Conservation (phyloP, 2,888 invertebrate species). For the Drosophila macrospina region DNA sequence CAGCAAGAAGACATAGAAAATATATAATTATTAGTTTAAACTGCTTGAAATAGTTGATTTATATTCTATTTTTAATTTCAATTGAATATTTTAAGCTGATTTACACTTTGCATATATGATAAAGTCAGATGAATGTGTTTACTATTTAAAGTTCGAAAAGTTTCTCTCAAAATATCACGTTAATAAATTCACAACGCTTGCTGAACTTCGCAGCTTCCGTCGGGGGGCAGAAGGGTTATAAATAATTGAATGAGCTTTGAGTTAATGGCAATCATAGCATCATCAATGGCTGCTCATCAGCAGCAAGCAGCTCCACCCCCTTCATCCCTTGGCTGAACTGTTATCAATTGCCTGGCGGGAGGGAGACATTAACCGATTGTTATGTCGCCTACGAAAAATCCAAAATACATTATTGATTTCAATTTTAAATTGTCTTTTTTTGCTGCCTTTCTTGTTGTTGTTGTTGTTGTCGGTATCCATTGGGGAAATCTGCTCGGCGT, state of each 20-base stretch:
- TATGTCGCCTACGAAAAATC: slow-evolving; percentile 34
- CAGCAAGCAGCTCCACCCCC: slow-evolving; percentile 18
- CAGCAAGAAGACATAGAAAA: no score
- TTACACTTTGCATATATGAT: neutral
- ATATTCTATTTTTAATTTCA: neutral
- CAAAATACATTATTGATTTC: slow-evolving; percentile 73
- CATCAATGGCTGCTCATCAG: slow-evolving; percentile 44
- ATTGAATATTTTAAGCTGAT: no score
- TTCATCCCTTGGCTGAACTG: no score
- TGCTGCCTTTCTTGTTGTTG: neutral
- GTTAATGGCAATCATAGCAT: slow-evolving; percentile 41
- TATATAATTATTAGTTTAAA: no score
- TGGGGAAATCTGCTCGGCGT: slow-evolving; percentile 45
- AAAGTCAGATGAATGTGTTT: neutral
- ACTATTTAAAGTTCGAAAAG: neutral
- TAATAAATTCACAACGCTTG: slow-evolving; percentile 1
- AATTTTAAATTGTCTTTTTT: slow-evolving; percentile 59
- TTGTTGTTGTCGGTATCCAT: slow-evolving; percentile 23
- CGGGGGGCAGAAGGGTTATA: slow-evolving; percentile 26
- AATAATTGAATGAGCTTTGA: slow-evolving; percentile 50
- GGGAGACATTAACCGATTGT: slow-evolving; percentile 35
- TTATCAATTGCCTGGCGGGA: neutral
- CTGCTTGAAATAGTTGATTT: neutral
- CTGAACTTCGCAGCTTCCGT: slow-evolving; percentile 6
- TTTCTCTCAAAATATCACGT: neutral